Base-by-base conservation (phyloP, 2,888 invertebrate species). In the Heliconius ismenius region DNA sequence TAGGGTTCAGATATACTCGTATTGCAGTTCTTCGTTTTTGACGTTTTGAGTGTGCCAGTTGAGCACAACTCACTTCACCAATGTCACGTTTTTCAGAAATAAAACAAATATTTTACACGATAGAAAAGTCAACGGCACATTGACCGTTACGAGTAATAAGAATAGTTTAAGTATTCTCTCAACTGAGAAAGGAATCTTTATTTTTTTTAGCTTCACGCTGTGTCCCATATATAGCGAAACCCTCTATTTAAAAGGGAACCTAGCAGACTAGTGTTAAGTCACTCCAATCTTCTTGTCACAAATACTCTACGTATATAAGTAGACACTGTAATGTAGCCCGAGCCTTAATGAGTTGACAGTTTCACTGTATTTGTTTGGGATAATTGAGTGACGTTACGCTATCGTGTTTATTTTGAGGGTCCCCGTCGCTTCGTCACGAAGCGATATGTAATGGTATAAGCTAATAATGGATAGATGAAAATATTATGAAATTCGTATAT, bases 341-440 rank as follows among this genome's bases (percentile, higher is more conserved):
- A 73, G 79, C 79, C 77, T 82, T 82, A 82, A 80, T 78, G 80
- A 80, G 73, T 74, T 75, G 75, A 79, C 78, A 79, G 81, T 81
- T 81, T 81, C 80, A 81, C 79, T 80, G 78, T 75, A 70, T 82
- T 83, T 82, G 81, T 80, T 70, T 77, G 79, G 78, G 78, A 78
- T 83, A 82, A 83, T 82, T 82, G 82, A 78, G 77, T 69, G 81
- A 77, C 77, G 62, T 39, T 24, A 39, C n/a, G 58, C 24, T 69
- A 75, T 78, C 79, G 79, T 79, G 83, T 75, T 75, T 75, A 24
- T 28, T 75, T 62, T 70, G 70, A 75, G 75, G 28, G 75, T 65
- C n/a, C 32, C 36, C 36, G 36, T 75, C 69, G 62, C 67, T 67
- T 67, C 36, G 60, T 68, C 60, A 28, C 10, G n/a, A 26, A 64